These are phyloP conservation scores for Plecturocebus donacophilus DNA, from an alignment of 2,113 vertebrate genomes.

Conservation along the genomic window DNA sequence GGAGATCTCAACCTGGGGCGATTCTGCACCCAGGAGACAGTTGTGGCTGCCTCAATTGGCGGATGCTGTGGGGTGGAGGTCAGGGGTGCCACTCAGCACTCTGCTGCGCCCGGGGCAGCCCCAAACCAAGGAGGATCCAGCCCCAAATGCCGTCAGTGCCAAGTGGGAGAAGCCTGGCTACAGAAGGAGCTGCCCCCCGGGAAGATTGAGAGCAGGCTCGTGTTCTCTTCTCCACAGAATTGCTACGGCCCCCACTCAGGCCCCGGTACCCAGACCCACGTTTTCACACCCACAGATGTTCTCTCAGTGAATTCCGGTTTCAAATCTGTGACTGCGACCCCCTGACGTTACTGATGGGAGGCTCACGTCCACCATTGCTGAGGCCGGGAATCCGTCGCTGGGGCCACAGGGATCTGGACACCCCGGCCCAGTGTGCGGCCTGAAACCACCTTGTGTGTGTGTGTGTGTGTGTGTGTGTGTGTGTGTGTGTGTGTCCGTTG, in stretches of 20 bases:
- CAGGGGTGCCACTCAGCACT: neutral
- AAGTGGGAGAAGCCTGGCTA: neutral
- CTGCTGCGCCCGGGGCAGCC: neutral
- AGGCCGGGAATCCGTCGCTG: accelerated
- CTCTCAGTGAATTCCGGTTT: no score
- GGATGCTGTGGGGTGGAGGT: neutral
- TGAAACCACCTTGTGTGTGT: accelerated
- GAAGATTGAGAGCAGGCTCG: no score
- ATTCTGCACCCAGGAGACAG: neutral
- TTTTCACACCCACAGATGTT: no score
- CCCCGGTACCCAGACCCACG: no score
- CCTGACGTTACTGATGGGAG: neutral
- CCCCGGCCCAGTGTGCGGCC: neutral
- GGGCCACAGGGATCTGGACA: neutral
- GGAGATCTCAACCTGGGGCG: neutral
- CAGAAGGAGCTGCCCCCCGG: no score
- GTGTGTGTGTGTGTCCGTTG: neutral
- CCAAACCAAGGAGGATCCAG: neutral
- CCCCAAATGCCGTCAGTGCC: accelerated
- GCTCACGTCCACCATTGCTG: accelerated
- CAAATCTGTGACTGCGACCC: no score
- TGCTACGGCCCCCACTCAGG: no score
- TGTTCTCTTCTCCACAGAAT: no score
- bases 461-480: no score
- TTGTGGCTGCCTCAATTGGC: neutral